These are phyloP conservation scores for Sporophila hypoxantha DNA, from an alignment of 2,113 vertebrate species.

Conservation along the genomic window DNA sequence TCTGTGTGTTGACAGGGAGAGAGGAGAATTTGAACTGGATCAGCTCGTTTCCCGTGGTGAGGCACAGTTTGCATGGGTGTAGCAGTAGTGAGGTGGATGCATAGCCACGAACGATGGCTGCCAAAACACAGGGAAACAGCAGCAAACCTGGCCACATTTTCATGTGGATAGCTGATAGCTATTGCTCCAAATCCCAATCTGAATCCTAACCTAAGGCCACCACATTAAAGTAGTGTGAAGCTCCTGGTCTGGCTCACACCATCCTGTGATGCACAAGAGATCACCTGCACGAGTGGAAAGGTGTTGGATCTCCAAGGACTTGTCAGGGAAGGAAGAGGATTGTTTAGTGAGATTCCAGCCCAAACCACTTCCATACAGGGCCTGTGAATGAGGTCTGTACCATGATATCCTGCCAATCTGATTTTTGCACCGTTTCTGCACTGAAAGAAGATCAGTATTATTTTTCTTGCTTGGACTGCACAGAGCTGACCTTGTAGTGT, in stretches of 20 bases:
- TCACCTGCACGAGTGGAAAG: fast-evolving
- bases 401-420: background rate
- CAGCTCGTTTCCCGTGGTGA: background rate
- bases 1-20: background rate
- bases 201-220: background rate
- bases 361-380: background rate
- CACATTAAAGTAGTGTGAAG: background rate
- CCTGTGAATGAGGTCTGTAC: background rate
- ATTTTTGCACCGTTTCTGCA: background rate
- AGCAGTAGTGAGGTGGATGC: background rate
- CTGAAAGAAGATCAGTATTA: background rate
- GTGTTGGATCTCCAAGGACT: background rate
- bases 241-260: background rate
- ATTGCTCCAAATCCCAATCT: background rate
- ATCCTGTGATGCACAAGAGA: background rate
- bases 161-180: background rate
- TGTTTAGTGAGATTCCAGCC: background rate
- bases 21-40: slow-evolving; percentile 15
- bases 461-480: background rate
- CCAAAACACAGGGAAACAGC: background rate
- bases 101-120: fast-evolving
- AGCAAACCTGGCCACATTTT: background rate
- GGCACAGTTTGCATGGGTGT: background rate
- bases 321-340: background rate
- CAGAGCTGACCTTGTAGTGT: background rate